These are phyloP conservation scores for Diaperis boleti DNA, from an alignment of 2,888 invertebrate genomes.

Conservation along the genomic window DNA sequence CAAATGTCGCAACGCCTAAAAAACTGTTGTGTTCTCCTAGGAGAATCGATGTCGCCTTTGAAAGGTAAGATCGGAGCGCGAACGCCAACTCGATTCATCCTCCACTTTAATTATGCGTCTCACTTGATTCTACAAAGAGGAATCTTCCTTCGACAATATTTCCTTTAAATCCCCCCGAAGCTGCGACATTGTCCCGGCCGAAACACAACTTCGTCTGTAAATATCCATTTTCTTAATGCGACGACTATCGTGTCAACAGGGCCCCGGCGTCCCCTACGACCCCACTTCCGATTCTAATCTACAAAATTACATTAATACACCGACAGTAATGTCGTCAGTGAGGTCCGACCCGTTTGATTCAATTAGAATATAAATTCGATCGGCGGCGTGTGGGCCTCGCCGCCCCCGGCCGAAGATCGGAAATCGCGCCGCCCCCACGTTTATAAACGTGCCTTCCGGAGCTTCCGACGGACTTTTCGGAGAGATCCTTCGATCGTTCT, in stretches of 20 bases:
- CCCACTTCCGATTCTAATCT: slow-evolving; percentile 1
- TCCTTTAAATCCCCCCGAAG: slow-evolving; percentile 31
- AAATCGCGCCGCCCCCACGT: neutral
- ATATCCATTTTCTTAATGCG: slow-evolving; percentile 30
- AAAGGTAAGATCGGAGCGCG: too few species aligned
- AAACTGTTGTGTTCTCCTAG: too few species aligned
- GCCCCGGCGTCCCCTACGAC: neutral
- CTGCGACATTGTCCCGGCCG: slow-evolving; percentile 23
- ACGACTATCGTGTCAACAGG: too few species aligned
- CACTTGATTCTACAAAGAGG: slow-evolving; percentile 27
- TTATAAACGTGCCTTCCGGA: neutral
- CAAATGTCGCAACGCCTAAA: too few species aligned
- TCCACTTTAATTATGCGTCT: slow-evolving; percentile 27
- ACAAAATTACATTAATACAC: slow-evolving; percentile 2
- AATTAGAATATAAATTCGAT: slow-evolving; percentile 14
- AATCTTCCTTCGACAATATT: slow-evolving; percentile 33
- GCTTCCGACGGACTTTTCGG: neutral
- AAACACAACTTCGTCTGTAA: slow-evolving; percentile 27
- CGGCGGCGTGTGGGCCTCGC: neutral
- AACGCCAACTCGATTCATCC: slow-evolving; percentile 7
- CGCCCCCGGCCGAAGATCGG: slow-evolving; percentile 2
- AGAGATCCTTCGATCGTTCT: neutral
- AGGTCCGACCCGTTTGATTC: slow-evolving; percentile 3
- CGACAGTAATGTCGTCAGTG: neutral
- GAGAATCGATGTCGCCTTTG: too few species aligned